Conservation (phyloP, 1,140 invertebrate genomes). For the Drosophila malerkotliana region DNA sequence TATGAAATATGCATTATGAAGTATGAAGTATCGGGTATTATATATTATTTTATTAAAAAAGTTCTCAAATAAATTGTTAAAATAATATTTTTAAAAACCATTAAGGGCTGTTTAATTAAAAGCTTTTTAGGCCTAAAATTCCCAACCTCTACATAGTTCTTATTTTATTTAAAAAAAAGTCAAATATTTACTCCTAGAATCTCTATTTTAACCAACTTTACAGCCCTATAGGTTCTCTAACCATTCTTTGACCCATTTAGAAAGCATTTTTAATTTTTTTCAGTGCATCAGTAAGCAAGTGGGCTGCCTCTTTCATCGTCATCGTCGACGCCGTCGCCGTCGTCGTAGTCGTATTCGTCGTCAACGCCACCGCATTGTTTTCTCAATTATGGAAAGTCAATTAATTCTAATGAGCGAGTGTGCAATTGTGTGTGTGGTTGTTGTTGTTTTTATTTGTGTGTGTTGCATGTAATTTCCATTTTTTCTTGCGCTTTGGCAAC, state of each 20-base stretch:
- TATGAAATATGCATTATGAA: no score
- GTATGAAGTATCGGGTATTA: no score
- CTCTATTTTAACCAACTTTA: no score
- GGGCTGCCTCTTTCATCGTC: conserved; percentile 14
- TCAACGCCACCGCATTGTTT: conserved; percentile 80
- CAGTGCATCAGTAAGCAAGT: conserved; percentile 35
- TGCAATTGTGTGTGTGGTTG: conserved; percentile 26
- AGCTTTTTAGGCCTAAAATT: no score
- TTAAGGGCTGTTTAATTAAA: no score
- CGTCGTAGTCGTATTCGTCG: conserved; percentile 37
- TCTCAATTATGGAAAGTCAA: conserved; percentile 83
- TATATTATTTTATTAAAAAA: no score
- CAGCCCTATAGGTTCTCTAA: not conserved
- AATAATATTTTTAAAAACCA: no score
- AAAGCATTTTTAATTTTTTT: not conserved
- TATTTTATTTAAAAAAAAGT: no score
- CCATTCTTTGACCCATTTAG: not conserved
- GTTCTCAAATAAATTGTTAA: no score
- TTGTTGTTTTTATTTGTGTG: conserved; percentile 26
- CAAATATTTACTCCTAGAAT: no score
- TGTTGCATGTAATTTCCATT: conserved; percentile 79
- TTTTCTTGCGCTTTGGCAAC: conserved; percentile 80
- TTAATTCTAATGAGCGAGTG: conserved; percentile 80
- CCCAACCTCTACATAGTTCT: no score
- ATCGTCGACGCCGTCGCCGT: not conserved